Conservation (phyloP, 2,797 vertebrate species). For the Stomatorhinus walkeri region DNA sequence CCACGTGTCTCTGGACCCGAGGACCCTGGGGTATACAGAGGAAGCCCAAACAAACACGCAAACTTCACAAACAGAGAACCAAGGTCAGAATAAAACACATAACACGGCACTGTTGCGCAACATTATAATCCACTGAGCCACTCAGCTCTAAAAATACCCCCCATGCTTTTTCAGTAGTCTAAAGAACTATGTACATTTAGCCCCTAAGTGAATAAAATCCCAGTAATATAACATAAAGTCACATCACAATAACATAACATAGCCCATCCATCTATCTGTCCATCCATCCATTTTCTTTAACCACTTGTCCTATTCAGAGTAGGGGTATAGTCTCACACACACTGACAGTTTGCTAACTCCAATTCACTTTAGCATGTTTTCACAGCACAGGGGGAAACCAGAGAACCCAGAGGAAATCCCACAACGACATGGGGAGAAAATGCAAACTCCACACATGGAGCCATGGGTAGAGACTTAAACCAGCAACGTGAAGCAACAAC, state of each 20-base stretch:
- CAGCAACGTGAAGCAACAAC: background rate
- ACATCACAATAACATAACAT: background rate
- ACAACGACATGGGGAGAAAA: background rate
- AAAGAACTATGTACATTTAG: background rate
- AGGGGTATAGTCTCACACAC: background rate
- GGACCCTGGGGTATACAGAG: background rate
- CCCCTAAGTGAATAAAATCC: background rate
- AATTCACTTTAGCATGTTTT: background rate
- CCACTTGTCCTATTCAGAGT: background rate
- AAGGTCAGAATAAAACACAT: background rate
- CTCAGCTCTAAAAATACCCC: background rate
- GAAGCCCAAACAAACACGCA: background rate
- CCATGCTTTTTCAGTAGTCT: background rate
- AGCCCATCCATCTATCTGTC: background rate
- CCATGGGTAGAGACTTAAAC: background rate
- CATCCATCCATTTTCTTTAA: background rate
- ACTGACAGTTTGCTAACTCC: background rate
- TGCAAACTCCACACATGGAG: background rate
- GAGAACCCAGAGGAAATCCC: background rate
- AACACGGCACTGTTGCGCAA: background rate
- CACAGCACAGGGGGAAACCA: background rate
- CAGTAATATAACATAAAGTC: background rate
- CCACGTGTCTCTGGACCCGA: background rate
- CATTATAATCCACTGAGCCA: background rate
- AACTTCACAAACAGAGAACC: background rate